Base-by-base conservation (phyloP, 2,113 vertebrate genomes). In the Zosterops hypoxanthus region DNA sequence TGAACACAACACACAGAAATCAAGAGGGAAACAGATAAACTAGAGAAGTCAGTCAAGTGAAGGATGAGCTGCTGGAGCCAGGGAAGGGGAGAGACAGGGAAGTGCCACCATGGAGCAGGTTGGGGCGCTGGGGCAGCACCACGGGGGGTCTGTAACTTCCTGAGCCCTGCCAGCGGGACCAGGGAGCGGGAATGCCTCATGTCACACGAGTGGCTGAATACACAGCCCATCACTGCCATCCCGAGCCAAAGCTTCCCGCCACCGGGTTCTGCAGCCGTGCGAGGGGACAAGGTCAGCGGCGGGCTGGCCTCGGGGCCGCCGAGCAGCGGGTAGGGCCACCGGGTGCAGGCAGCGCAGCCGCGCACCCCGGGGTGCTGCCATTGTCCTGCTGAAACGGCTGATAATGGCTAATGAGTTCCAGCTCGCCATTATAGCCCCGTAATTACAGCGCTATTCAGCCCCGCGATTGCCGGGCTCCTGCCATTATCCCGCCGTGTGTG, bases 331-430 rank as follows among this genome's bases (percentile, higher is more conserved):
- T 19, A 26, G 9, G 36, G 87, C 87, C n/a, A 42, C 11, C 23
- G 61, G 53, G 75, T 18, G 46, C 76, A 72, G 93, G 11, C 86
- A 26, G 89, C 41, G 5, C 69, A 68, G 95, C 87, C 82, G 36
- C 25, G 28, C 95, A 92, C 91, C 94, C 92, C 88, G 53, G 93
- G 87, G 94, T 88, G 92, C 88, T 82, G 55, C 6, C 89, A 76
- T 93, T 92, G 92, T 94, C 89, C 91, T 5, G 42, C 90, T 95
- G 87, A 89, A 95, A 46, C 6, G 90, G 94, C 96, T 96, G 95
- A 92, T 95, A 95, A 95, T 97, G 95, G 94, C 92, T 96, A 96
- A 97, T 96, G 89, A 97, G 91, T 80, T 92, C 92, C 96, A 83
- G 91, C 82, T 94, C 86, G 61, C 95, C 94, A 94, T 87, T 90